Evolutionary conservation across 1,140 invertebrate species (phyloP).

Genomic region (Cheumatopsyche charites): DNA sequence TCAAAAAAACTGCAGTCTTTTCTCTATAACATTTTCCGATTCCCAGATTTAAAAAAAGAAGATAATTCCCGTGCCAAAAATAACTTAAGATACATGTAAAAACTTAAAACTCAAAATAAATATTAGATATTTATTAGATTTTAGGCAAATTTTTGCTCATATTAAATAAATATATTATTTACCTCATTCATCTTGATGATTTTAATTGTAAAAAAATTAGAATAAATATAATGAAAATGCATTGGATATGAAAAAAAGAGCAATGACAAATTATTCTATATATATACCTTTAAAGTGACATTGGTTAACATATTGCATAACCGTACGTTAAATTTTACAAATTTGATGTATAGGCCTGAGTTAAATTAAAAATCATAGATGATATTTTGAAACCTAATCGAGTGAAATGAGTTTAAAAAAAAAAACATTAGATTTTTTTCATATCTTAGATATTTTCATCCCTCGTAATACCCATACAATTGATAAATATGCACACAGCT

Average conservation of each 20-base stretch:
- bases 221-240: not conserved
- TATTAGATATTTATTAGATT: conserved; percentile 2
- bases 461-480: conserved; percentile 13
- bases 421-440: conserved; percentile 30
- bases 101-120: conserved; percentile 25
- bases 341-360: conserved; percentile 47
- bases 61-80: conserved; percentile 11
- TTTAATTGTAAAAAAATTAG: no score
- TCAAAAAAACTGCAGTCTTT: conserved; percentile 23
- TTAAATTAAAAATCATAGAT: conserved; percentile 46
- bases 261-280: not conserved
- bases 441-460: conserved; percentile 1
- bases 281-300: conserved; percentile 4
- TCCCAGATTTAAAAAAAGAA: conserved; percentile 11
- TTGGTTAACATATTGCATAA: conserved; percentile 37
- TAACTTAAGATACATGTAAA: conserved; percentile 22
- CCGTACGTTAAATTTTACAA: conserved; percentile 48
- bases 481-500: conserved; percentile 38
- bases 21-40: conserved; percentile 13
- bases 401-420: conserved; percentile 26
- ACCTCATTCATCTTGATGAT: not conserved
- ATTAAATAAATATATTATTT: not conserved
- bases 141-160: not conserved
- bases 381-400: conserved; percentile 41
- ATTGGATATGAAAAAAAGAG: not conserved